Conservation (phyloP, 1,140 invertebrate genomes). For the Glossosoma conforme region DNA sequence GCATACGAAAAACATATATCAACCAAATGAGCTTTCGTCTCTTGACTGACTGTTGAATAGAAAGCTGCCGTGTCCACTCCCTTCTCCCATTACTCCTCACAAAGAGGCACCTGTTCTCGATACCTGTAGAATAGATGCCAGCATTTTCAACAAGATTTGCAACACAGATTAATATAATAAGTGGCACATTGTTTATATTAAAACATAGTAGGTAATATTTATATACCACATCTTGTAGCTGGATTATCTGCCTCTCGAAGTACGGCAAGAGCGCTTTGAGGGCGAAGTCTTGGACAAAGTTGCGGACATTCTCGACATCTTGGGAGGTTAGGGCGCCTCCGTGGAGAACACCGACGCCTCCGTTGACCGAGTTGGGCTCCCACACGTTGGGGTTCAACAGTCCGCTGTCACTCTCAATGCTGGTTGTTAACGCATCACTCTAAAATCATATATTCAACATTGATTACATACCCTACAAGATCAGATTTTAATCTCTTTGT, state of each 20-base stretch:
- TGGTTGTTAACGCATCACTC: slow-evolving; percentile 50
- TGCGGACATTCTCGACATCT: slow-evolving; percentile 80
- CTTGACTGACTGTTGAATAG: too few species aligned
- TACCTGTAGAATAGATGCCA: not conserved
- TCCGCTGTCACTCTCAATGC: slow-evolving; percentile 52
- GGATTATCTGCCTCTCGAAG: slow-evolving; percentile 79
- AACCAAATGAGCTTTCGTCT: too few species aligned
- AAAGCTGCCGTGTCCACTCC: too few species aligned
- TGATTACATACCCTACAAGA: too few species aligned
- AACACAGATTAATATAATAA: too few species aligned
- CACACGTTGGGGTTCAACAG: slow-evolving; percentile 58
- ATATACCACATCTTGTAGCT: slow-evolving; percentile 80
- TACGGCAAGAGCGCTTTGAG: slow-evolving; percentile 83
- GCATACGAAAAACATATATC: too few species aligned
- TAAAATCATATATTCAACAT: too few species aligned
- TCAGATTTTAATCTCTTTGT: too few species aligned
- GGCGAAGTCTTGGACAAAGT: slow-evolving; percentile 84
- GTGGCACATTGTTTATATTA: not conserved
- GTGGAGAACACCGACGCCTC: slow-evolving; percentile 46
- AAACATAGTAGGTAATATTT: too few species aligned
- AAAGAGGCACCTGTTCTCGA: too few species aligned
- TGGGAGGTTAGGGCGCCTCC: slow-evolving; percentile 71
- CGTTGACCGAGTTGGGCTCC: slow-evolving; percentile 44
- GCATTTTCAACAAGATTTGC: too few species aligned
- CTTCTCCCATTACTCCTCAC: too few species aligned